Evolutionary conservation across 2,888 invertebrate species (phyloP).

Genomic region (Pachymerium ferrugineum): DNA sequence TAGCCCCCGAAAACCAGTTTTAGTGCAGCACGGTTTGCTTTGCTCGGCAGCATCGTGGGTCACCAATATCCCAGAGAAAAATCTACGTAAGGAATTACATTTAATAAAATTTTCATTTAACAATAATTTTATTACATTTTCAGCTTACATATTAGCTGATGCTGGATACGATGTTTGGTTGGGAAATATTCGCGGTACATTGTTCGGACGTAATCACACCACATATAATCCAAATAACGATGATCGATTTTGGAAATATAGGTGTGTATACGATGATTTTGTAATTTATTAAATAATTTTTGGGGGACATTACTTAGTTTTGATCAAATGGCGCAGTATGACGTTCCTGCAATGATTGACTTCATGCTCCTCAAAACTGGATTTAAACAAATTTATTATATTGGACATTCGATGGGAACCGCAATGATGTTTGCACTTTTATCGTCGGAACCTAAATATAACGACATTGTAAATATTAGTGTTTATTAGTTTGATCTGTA

Average conservation of each 20-base stretch:
- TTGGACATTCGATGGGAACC: not conserved
- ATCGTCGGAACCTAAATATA: not conserved
- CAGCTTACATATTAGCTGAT: constrained; percentile 43
- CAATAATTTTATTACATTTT: not conserved
- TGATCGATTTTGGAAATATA: not conserved
- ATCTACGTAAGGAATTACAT: not conserved
- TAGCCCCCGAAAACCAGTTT: not conserved
- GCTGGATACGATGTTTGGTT: constrained; percentile 49
- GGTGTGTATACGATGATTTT: not conserved
- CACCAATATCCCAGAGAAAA: not conserved
- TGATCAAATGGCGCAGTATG: not conserved
- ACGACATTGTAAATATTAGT: not conserved
- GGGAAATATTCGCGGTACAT: constrained; percentile 47
- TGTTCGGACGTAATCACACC: not conserved
- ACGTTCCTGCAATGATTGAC: not conserved
- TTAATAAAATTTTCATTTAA: not conserved
- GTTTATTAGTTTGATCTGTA: not conserved
- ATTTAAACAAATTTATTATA: not conserved
- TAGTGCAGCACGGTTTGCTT: not conserved
- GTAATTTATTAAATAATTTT: no score
- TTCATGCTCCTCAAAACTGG: not conserved
- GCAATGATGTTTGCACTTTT: not conserved
- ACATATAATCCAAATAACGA: not conserved
- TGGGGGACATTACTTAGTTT: not conserved
- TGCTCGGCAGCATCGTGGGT: not conserved